Evolutionary conservation across 2,888 invertebrate species (phyloP).

Genomic region (Cetonia aurata): DNA sequence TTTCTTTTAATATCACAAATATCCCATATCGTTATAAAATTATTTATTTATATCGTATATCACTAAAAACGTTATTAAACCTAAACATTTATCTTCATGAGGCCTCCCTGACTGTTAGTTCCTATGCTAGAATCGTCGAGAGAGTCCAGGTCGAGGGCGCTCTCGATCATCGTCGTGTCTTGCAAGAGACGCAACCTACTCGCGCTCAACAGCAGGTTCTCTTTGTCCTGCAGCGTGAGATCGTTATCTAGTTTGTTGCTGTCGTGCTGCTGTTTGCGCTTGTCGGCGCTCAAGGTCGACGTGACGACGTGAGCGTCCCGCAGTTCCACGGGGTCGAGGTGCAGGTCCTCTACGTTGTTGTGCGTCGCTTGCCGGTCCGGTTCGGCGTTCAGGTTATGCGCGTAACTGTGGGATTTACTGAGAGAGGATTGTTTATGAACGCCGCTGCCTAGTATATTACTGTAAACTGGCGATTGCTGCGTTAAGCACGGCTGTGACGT

Average conservation of each 20-base stretch:
- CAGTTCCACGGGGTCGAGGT: slow-evolving; percentile 68
- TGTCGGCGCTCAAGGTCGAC: slow-evolving; percentile 49
- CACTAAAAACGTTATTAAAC: slow-evolving; percentile 37
- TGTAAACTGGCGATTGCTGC: slow-evolving; percentile 64
- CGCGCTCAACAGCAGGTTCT: slow-evolving; percentile 73
- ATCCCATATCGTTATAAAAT: slow-evolving; percentile 35
- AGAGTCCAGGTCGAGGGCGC: slow-evolving; percentile 89
- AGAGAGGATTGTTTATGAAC: slow-evolving; percentile 48
- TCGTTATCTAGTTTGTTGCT: slow-evolving; percentile 60
- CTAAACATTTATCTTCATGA: slow-evolving; percentile 72
- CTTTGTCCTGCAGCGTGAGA: slow-evolving; percentile 64
- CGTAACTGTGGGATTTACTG: slow-evolving; percentile 62
- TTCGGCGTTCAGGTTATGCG: slow-evolving; percentile 58
- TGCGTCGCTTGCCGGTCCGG: slow-evolving; percentile 41
- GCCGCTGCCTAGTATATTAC: slow-evolving; percentile 58
- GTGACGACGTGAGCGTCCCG: slow-evolving; percentile 61
- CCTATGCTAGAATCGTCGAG: slow-evolving; percentile 81
- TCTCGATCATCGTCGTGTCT: slow-evolving; percentile 92
- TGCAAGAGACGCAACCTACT: slow-evolving; percentile 83
- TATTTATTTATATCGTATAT: slow-evolving; percentile 12
- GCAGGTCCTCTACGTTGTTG: slow-evolving; percentile 67
- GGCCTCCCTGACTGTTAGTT: slow-evolving; percentile 76
- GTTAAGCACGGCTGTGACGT: slow-evolving; percentile 64
- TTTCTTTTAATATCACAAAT: slow-evolving; percentile 38
- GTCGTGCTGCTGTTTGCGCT: slow-evolving; percentile 38